A percentile compares a stretch with the other conserved stretches of the same genome.
These are phyloP conservation scores for Eptatretus burgeri DNA, from an alignment of 2,113 vertebrate genomes.

Conservation along the genomic window DNA sequence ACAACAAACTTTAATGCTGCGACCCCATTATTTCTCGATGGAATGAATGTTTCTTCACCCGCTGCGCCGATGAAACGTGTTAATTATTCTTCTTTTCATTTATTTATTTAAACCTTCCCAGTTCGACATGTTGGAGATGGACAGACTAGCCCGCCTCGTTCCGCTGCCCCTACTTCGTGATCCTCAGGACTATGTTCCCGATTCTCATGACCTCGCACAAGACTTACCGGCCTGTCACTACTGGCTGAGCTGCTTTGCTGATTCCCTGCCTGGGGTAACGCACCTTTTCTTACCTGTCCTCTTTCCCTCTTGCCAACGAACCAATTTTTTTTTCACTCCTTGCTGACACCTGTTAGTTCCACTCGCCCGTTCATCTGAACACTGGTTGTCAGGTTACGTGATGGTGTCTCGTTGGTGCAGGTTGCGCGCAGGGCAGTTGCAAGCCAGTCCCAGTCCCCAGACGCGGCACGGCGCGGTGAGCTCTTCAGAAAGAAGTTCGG, in stretches of 20 bases:
- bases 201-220: constrained; percentile 65
- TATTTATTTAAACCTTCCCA: constrained; percentile 12
- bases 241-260: constrained; percentile 88
- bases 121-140: constrained; percentile 98
- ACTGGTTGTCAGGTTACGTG: too few species aligned
- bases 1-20: too few species aligned
- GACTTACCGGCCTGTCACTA: constrained; percentile 64
- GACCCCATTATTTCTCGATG: too few species aligned
- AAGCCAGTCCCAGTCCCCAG: constrained; percentile 42
- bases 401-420: constrained; percentile 16
- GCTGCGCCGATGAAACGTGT: too few species aligned
- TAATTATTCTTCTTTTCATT: background rate
- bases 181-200: constrained; percentile 59
- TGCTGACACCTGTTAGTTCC: too few species aligned
- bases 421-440: constrained; percentile 72
- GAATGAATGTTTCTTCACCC: too few species aligned
- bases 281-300: too few species aligned
- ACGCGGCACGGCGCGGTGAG: constrained; percentile 37
- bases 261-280: constrained; percentile 63
- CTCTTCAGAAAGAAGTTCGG: constrained; percentile 84
- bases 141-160: constrained; percentile 54
- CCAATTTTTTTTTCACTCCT: too few species aligned
- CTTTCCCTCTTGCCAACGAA: too few species aligned
- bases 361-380: too few species aligned
- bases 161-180: constrained; percentile 66